phyloP scores from a whole-genome alignment of 2,113 vertebrate species.

The Phyllopteryx taeniolatus region DNA sequence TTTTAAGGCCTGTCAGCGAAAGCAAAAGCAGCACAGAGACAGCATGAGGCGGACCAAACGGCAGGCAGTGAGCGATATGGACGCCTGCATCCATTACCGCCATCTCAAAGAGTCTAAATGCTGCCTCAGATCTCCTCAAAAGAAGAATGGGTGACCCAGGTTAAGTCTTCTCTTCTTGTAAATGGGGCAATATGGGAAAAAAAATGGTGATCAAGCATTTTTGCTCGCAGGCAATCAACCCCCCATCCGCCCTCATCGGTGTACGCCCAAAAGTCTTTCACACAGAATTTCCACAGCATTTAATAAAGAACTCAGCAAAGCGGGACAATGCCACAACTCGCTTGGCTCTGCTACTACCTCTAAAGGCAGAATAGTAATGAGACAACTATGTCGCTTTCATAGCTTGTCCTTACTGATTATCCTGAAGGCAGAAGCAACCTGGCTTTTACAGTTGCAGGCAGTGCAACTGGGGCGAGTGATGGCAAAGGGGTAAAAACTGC shows the following conservation, averaged over 20 bases:
- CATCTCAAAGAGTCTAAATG: slow-evolving; percentile 37
- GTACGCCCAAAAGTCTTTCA: neutral
- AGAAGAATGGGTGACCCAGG: slow-evolving; percentile 35
- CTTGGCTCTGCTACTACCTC: neutral
- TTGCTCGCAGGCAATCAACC: slow-evolving; percentile 26
- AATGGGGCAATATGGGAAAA: slow-evolving; percentile 28
- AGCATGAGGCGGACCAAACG: slow-evolving; percentile 24
- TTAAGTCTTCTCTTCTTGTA: slow-evolving; percentile 28
- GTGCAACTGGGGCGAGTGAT: neutral
- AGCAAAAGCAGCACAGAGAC: slow-evolving; percentile 31
- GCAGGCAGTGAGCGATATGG: slow-evolving; percentile 48
- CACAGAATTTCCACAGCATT: neutral
- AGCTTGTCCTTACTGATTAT: neutral
- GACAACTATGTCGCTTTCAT: neutral
- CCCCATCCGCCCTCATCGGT: neutral
- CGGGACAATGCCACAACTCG: neutral
- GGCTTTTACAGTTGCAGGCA: neutral
- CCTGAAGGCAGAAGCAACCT: neutral
- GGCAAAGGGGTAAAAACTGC: neutral
- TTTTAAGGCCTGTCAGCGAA: neutral
- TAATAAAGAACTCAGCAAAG: neutral
- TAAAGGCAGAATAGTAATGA: neutral
- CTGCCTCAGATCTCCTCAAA: slow-evolving; percentile 22
- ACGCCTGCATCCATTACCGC: slow-evolving; percentile 20
- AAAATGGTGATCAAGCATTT: slow-evolving; percentile 22